phyloP scores from a whole-genome alignment of 2,113 vertebrate species.

The Petrocephalus microphthalmus region DNA sequence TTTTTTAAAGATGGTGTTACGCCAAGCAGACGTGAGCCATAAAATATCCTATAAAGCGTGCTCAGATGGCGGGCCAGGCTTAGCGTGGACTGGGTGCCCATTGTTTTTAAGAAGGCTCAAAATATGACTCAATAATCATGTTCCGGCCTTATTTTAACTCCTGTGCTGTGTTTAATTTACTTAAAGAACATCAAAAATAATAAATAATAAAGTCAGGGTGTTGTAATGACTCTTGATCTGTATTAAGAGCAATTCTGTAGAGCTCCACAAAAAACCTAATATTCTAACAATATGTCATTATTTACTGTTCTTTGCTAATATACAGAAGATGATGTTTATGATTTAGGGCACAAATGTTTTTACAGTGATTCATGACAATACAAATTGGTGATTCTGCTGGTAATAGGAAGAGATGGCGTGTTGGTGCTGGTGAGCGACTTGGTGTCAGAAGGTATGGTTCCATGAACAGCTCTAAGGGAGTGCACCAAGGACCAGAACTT shows the following conservation, averaged over 20 bases:
- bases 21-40: conserved; percentile 16
- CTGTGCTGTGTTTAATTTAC: not conserved
- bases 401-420: not conserved
- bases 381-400: not conserved
- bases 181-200: not conserved
- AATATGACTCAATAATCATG: not conserved
- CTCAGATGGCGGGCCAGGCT: not conserved
- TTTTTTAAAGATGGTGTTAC: conserved; percentile 22
- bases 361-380: not conserved
- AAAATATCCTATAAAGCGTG: conserved; percentile 15
- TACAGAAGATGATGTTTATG: not conserved
- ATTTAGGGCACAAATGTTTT: not conserved
- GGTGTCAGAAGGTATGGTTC: not conserved
- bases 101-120: not conserved
- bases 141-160: not conserved
- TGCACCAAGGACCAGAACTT: not conserved
- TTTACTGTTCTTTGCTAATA: not conserved
- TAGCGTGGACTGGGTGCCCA: not conserved
- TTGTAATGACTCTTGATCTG: not conserved
- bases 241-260: not conserved
- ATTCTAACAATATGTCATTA: not conserved
- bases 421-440: not conserved
- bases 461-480: not conserved
- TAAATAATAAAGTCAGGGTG: not conserved
- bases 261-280: not conserved